Percentiles rank a stretch among this genome's conserved stretches.
Conservation (phyloP, 2,113 vertebrate species). For the Corvus hawaiiensis region DNA sequence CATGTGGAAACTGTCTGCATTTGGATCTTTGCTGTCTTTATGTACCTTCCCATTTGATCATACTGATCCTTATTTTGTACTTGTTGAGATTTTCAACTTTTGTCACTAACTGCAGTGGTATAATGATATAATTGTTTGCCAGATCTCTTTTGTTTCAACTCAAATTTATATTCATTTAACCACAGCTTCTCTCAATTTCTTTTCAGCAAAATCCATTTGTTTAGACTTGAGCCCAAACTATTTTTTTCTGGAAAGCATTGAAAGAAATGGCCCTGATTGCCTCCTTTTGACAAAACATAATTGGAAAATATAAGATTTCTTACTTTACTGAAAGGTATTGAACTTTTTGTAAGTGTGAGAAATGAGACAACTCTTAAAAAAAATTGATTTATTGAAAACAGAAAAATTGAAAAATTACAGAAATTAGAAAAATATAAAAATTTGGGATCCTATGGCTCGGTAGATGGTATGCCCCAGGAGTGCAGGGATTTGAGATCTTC, state of each 20-base stretch:
- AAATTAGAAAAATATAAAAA: no score
- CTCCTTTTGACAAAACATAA: neutral
- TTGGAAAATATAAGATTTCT: neutral
- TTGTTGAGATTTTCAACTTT: neutral
- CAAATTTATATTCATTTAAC: neutral
- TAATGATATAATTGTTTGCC: neutral
- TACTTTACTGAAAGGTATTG: neutral
- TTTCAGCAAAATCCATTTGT: neutral
- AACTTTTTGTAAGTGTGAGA: neutral
- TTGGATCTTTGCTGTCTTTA: neutral
- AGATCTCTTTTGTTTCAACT: neutral
- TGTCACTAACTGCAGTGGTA: neutral
- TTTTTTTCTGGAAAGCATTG: neutral
- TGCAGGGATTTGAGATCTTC: no score
- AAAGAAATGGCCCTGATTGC: neutral
- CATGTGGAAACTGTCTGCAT: neutral
- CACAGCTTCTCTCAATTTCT: neutral
- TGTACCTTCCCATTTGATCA: neutral
- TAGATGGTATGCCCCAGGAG: no score
- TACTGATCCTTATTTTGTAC: neutral
- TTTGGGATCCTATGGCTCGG: no score
- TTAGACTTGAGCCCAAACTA: neutral
- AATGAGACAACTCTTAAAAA: no score
- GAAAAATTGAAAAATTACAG: no score
- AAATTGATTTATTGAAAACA: no score